Evolutionary conservation across 2,113 vertebrate species (phyloP).

Genomic region (Neogobius melanostomus): DNA sequence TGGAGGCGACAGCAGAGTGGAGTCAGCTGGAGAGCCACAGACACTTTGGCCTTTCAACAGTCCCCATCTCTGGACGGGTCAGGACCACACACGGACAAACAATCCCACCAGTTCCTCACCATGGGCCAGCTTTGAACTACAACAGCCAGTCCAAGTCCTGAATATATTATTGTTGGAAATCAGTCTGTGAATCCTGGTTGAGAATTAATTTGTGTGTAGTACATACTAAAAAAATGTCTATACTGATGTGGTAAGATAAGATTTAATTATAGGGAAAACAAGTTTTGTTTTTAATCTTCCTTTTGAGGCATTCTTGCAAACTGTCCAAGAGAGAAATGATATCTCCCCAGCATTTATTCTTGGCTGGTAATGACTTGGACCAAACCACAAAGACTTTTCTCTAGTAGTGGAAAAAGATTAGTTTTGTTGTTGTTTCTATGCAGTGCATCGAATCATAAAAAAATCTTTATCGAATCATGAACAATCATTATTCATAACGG

Average conservation of each 20-base stretch:
- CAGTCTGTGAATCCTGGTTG: not conserved
- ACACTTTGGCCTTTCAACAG: slow-evolving; percentile 74
- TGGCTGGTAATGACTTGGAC: too few relatives aligned
- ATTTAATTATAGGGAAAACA: not conserved
- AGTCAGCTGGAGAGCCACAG: slow-evolving; percentile 73
- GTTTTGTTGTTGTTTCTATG: too few relatives aligned
- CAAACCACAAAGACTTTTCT: too few relatives aligned
- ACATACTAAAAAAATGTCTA: not conserved
- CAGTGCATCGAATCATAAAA: too few relatives aligned
- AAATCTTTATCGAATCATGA: too few relatives aligned
- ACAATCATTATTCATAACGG: too few relatives aligned
- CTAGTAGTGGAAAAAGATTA: too few relatives aligned
- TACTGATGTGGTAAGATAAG: not conserved
- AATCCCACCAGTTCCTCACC: slow-evolving; percentile 30
- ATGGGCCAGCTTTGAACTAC: slow-evolving; percentile 18
- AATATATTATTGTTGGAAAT: not conserved
- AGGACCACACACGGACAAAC: slow-evolving; percentile 66
- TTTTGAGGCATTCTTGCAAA: not conserved
- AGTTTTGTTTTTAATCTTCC: not conserved
- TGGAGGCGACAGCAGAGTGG: slow-evolving; percentile 64
- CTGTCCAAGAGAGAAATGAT: too few relatives aligned
- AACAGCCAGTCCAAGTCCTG: not conserved
- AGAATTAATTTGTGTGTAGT: not conserved
- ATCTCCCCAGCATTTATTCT: too few relatives aligned
- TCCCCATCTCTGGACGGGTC: slow-evolving; percentile 70